Base-by-base conservation (phyloP, 2,888 invertebrate genomes). In the Pogonocherus hispidulus region DNA sequence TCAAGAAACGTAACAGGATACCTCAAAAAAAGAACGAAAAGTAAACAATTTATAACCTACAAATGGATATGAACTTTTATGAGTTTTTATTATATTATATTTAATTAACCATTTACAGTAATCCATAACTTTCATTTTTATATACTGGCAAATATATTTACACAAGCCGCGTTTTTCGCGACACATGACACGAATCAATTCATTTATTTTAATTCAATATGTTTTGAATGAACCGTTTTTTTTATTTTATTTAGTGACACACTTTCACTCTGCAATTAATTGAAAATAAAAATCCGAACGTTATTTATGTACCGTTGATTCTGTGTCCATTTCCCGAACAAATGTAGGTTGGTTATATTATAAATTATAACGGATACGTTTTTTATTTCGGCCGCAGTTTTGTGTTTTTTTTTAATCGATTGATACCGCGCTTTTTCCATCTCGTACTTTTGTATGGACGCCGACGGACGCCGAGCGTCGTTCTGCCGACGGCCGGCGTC, bases 181-280 rank as follows among this genome's bases (percentile, higher is more conserved):
- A 18, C 41, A 44, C 59, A 60, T 32, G 66, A 49, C 66, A 60
- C 37, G 60, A 66, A 60, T 57, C 66, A 59, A 59, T 66, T 66
- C 59, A 41, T 44, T 57, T 66, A 66, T 59, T 66, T 66, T 59
- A 59, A 66, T 62, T 69, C 57, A 63, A 66, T 72, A 71, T 65
- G 63, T 69, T 62, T 54, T 67, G 69, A 69, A 73, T 71, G 71
- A 65, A 71, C 46, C 41, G 16, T 20, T 32, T 55, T 66, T 69
- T 72, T 69, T 71, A 65, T 69, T 69, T 69, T 66, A 71, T 71
- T 70, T 65, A 35, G 41, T 68, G 73, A 70, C 73, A 73, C 71
- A 73, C 73, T 73, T 70, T 71, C 73, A 73, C 27, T 22, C 54
- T 44, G 62, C 67, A 65, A 67, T 69, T 60, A 71, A 69, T 67